Conservation (phyloP, 2,888 invertebrate genomes). For the Heteromurus nitidus region DNA sequence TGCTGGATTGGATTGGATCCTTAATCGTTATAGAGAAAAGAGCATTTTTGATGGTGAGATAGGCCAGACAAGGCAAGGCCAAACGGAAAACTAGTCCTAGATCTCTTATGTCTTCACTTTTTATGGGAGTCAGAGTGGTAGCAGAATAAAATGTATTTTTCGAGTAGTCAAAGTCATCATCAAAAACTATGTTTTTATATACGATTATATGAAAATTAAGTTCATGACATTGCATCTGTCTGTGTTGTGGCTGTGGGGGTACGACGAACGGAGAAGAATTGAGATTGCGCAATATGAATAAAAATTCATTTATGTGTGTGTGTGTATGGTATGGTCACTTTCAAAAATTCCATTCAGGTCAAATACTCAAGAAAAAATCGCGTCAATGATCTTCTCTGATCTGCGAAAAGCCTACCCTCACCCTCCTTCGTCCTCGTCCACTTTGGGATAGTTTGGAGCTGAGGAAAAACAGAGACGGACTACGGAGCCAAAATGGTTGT, state of each 20-base stretch:
- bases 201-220: constrained; percentile 45
- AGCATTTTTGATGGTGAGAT: constrained; percentile 22
- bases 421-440: too few relatives aligned
- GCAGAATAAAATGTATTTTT: background rate
- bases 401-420: background rate
- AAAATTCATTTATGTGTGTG: background rate
- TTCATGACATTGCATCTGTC: constrained; percentile 38
- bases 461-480: constrained; percentile 10
- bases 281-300: constrained; percentile 28
- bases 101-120: background rate
- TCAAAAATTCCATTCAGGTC: constrained; percentile 56
- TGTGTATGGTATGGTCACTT: constrained; percentile 32
- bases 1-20: too few relatives aligned
- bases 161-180: constrained; percentile 16
- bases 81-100: background rate
- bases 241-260: constrained; percentile 49
- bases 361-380: background rate
- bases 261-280: background rate
- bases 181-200: background rate
- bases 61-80: constrained; percentile 33
- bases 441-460: too few relatives aligned
- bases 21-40: constrained; percentile 15
- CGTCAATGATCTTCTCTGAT: constrained; percentile 3
- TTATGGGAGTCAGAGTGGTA: background rate
- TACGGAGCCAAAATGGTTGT: background rate